Evolutionary conservation across 2,113 vertebrate genomes (phyloP), one percentile per base, ranked within the genome.

Genomic region (Prionailurus bengalensis): DNA sequence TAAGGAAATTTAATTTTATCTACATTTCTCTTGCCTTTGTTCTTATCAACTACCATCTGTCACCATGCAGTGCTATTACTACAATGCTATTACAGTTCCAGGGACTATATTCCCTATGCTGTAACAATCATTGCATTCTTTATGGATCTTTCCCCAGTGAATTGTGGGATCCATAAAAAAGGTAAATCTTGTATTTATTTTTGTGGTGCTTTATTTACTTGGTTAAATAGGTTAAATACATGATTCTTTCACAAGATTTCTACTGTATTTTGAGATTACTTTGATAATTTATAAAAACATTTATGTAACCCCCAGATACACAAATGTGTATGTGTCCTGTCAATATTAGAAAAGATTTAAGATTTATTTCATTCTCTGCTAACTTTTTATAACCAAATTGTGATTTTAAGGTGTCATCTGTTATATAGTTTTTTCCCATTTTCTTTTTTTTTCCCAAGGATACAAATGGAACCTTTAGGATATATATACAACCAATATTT

Each of bases 131-230:
- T n/a, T 7, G 42, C 11, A 4, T 91, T 80, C n/a, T 95, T 85
- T 45, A 15, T 42, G 31, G 2, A n/a, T 83, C 14, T 86, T 88
- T 87, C 36, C 29, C 71, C 27, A 53, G 1, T 79, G 63, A 95
- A 84, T 89, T 96, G 45, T 66, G 45, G 29, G 21, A 65, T 17
- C 25, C 6, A n/a, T 76, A 85, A 93, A n/a, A 58, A 91, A 61
- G 4, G 53, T 61, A 87, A 87, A 29, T 7, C 17, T 42, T 92
- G 65, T 31, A 68, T 42, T 73, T 88, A 70, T 74, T 95, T 95
- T 79, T 92, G 27, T 66, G 84, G 90, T 71, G 13, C 89, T 71
- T 89, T 78, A 81, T 76, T 96, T 94, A 39, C n/a, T 88, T 94
- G 90, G 53, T 27, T 65, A 89, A 88, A 27, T 68, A 89, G 86